Evolutionary conservation across 2,888 invertebrate species (phyloP).

Genomic region (Amorpha juglandis): DNA sequence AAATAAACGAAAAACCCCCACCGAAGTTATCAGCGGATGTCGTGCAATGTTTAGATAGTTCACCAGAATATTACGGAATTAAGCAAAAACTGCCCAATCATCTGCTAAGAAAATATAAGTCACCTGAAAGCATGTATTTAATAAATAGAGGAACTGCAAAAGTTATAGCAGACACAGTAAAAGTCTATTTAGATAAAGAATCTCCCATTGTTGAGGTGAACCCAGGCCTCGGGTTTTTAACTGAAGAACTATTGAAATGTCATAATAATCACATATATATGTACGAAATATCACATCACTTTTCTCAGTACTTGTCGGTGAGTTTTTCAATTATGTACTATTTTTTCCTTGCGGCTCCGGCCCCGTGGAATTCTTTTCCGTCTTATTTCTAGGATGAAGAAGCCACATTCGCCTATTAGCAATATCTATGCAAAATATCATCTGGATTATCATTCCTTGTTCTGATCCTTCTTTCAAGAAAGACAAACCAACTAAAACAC

Average conservation of each 20-base stretch:
- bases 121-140: conserved; percentile 71
- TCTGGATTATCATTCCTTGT: too few relatives aligned
- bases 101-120: conserved; percentile 68
- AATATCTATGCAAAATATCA: too few relatives aligned
- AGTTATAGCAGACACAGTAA: conserved; percentile 63
- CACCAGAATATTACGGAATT: conserved; percentile 58
- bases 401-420: too few relatives aligned
- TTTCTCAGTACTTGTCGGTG: conserved; percentile 74
- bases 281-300: conserved; percentile 83
- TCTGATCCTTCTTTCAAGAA: too few relatives aligned
- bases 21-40: conserved; percentile 64
- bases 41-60: conserved; percentile 61
- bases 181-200: conserved; percentile 53
- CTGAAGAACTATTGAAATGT: conserved; percentile 82
- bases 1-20: conserved; percentile 51
- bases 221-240: conserved; percentile 88
- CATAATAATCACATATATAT: conserved; percentile 81
- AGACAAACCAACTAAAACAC: too few relatives aligned
- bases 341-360: too few relatives aligned
- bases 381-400: too few relatives aligned
- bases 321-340: conserved; percentile 38
- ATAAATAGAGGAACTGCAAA: conserved; percentile 71
- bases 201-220: conserved; percentile 86
- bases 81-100: conserved; percentile 63
- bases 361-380: too few relatives aligned